Percentiles rank a stretch among this genome's conserved stretches.
These are phyloP conservation scores for Spea hammondii DNA, from an alignment of 2,797 vertebrate genomes.

Conservation along the genomic window DNA sequence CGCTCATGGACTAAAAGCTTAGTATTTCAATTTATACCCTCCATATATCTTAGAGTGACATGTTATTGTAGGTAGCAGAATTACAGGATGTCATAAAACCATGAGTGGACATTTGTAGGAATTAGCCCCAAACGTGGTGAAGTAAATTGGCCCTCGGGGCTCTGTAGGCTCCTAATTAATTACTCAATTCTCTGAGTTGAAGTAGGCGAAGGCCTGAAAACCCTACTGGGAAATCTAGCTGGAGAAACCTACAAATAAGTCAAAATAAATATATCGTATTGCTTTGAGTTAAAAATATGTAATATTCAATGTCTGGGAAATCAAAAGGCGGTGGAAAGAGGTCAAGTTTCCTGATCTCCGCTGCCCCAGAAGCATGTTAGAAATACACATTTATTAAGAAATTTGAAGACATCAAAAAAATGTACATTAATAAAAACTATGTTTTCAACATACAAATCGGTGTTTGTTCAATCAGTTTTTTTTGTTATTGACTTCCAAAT, in stretches of 20 bases:
- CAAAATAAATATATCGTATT: background rate
- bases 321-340: too few relatives aligned
- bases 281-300: too few relatives aligned
- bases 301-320: too few relatives aligned
- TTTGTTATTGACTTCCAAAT: too few relatives aligned
- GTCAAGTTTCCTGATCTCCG: too few relatives aligned
- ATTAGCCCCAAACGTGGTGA: conserved; percentile 41
- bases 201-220: background rate
- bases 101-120: conserved; percentile 41
- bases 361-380: too few relatives aligned
- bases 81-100: conserved; percentile 50
- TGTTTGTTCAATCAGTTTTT: too few relatives aligned
- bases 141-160: conserved; percentile 36
- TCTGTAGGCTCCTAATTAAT: conserved; percentile 33
- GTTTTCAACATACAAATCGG: too few relatives aligned
- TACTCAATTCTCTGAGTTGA: conserved; percentile 7
- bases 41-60: conserved; percentile 47
- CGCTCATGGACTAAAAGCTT: conserved; percentile 18
- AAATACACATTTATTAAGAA: too few relatives aligned
- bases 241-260: background rate
- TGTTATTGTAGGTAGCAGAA: conserved; percentile 45
- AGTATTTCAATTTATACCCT: conserved; percentile 19
- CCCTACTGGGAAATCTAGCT: background rate
- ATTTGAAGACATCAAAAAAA: too few relatives aligned
- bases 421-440: too few relatives aligned